These are phyloP conservation scores for Stenopsyche tienmushanensis DNA, from an alignment of 1,140 invertebrate genomes.

Conservation along the genomic window DNA sequence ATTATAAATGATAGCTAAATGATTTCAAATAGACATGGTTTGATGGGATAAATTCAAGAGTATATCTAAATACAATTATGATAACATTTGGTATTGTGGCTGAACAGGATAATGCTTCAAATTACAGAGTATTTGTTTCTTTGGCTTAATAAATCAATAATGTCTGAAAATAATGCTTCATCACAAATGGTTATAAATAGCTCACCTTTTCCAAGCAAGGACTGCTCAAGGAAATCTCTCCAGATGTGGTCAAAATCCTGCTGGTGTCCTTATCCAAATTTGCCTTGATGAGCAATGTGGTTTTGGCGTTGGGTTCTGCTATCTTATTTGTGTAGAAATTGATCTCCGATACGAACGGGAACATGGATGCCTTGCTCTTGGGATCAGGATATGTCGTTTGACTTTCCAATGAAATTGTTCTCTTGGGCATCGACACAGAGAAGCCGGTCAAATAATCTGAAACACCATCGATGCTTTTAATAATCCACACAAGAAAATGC, in stretches of 20 bases:
- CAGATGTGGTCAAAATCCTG: constrained; percentile 52
- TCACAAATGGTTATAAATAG: neutral
- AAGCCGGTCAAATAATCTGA: constrained; percentile 54
- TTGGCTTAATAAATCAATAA: no score
- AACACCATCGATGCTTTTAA: constrained; percentile 25
- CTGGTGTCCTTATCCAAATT: constrained; percentile 54
- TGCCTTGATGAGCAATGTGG: constrained; percentile 52
- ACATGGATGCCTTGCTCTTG: constrained; percentile 42
- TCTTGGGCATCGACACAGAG: constrained; percentile 63
- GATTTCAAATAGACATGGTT: no score
- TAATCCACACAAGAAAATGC: neutral
- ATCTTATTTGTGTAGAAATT: constrained; percentile 70
- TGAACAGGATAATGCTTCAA: no score
- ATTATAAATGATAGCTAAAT: no score
- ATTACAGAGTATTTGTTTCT: no score
- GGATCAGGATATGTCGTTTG: constrained; percentile 48
- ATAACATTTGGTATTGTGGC: no score
- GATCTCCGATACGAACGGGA: constrained; percentile 52
- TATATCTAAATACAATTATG: no score
- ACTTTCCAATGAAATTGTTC: constrained; percentile 63
- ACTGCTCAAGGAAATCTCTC: constrained; percentile 63
- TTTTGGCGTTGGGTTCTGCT: constrained; percentile 65
- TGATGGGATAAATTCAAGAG: no score
- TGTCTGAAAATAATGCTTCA: neutral
- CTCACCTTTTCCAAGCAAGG: constrained; percentile 64